Conservation (phyloP, 2,888 invertebrate genomes). For the Acholoe squamosa region DNA sequence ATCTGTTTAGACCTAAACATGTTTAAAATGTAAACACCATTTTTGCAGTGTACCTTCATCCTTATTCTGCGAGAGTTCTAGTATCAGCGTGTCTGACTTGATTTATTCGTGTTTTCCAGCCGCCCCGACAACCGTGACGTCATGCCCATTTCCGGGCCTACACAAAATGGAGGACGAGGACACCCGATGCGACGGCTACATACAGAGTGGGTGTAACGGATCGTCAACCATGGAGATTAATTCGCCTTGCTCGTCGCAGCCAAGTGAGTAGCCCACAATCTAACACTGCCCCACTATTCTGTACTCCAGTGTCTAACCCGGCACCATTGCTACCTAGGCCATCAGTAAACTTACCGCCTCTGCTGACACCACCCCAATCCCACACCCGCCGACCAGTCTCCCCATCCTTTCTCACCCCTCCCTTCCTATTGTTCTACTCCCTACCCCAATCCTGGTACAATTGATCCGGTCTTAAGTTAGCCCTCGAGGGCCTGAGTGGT, state of each 20-base stretch:
- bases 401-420: neutral
- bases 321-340: neutral
- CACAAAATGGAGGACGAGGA: slow-evolving; percentile 48
- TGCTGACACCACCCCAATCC: neutral
- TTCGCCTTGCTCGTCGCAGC: slow-evolving; percentile 63
- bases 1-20: no score
- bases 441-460: neutral
- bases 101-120: slow-evolving; percentile 56
- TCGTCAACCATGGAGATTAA: slow-evolving; percentile 62
- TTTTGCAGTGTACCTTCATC: no score
- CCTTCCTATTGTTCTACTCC: neutral
- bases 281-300: neutral
- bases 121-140: slow-evolving; percentile 62
- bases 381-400: neutral
- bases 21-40: no score
- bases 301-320: slow-evolving; percentile 17
- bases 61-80: neutral
- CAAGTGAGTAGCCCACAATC: slow-evolving; percentile 37
- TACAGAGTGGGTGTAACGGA: slow-evolving; percentile 64
- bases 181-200: slow-evolving; percentile 60
- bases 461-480: slow-evolving; percentile 22
- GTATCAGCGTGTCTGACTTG: slow-evolving; percentile 19
- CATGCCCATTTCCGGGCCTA: slow-evolving; percentile 63
- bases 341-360: neutral
- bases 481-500: no score